Conservation (phyloP, 1,140 invertebrate genomes). For the Macrocentrus cingulum region DNA sequence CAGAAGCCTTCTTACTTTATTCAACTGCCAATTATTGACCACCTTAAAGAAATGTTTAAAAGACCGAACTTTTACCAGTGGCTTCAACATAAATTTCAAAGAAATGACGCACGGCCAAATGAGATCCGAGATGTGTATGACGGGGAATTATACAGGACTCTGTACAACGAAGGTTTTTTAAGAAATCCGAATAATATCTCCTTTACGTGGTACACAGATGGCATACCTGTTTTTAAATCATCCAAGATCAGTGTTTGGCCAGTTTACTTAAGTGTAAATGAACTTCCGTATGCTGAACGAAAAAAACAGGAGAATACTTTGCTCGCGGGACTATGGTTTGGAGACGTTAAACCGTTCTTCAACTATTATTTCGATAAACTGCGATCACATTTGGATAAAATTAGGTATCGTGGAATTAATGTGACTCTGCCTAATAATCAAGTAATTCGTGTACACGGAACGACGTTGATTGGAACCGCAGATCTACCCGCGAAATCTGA, state of each 20-base stretch:
- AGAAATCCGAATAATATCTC: constrained; percentile 7
- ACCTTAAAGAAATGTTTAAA: constrained; percentile 27
- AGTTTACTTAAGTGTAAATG: constrained; percentile 15
- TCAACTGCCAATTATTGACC: constrained; percentile 19
- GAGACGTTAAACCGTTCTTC: constrained; percentile 16
- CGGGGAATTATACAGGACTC: constrained; percentile 15
- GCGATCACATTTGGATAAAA: not conserved
- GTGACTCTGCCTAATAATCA: not conserved
- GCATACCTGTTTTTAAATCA: constrained; percentile 17
- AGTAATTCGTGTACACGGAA: constrained; percentile 20
- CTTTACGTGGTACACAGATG: constrained; percentile 23
- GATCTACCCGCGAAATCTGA: constrained; percentile 4
- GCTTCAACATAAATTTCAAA: constrained; percentile 22
- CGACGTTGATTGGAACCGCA: constrained; percentile 22
- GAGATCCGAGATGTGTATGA: constrained; percentile 16
- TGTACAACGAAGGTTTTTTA: constrained; percentile 14
- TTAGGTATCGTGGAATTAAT: not conserved
- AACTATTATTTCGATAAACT: constrained; percentile 16
- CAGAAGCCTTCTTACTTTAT: constrained; percentile 21
- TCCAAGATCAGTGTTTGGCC: constrained; percentile 13
- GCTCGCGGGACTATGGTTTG: constrained; percentile 19
- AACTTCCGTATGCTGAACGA: constrained; percentile 19
- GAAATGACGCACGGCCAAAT: not conserved
- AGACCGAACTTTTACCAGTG: constrained; percentile 22
- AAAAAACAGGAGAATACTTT: constrained; percentile 19